phyloP scores from a whole-genome alignment of 2,113 vertebrate species.

The Desmodus rotundus region DNA sequence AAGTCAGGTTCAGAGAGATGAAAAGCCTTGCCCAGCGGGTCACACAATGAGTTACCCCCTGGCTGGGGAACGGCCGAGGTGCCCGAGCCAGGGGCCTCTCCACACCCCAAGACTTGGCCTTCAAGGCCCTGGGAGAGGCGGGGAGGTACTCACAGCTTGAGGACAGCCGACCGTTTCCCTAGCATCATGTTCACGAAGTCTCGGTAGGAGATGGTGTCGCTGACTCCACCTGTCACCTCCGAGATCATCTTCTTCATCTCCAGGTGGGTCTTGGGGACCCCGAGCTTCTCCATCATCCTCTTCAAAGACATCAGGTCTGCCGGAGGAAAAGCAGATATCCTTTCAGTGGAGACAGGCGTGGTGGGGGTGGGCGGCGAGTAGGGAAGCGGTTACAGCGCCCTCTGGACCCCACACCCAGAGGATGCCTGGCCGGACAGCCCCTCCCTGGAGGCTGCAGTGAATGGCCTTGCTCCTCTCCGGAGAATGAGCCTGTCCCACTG shows the following conservation, averaged over 20 bases:
- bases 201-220: slow-evolving; percentile 94
- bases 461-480: neutral
- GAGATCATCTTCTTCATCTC: slow-evolving; percentile 98
- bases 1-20: neutral
- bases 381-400: neutral
- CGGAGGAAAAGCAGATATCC: neutral
- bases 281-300: slow-evolving; percentile 98
- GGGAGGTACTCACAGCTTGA: slow-evolving; percentile 92
- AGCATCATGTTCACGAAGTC: slow-evolving; percentile 99
- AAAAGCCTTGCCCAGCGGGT: neutral
- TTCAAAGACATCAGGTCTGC: slow-evolving; percentile 97
- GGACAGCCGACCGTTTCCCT: slow-evolving; percentile 94
- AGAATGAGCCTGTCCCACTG: neutral
- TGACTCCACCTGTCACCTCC: slow-evolving; percentile 91
- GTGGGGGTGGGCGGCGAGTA: neutral
- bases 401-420: neutral
- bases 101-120: neutral
- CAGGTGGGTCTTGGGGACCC: slow-evolving; percentile 95
- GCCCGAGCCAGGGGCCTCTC: neutral
- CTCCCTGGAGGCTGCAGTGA: neutral
- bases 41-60: neutral
- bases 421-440: neutral
- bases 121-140: neutral
- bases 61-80: neutral
- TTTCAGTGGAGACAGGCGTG: neutral